These are phyloP conservation scores for Palythoa caribaeorum DNA, from an alignment of 92 coral and sea anemone genomes.

Conservation along the genomic window DNA sequence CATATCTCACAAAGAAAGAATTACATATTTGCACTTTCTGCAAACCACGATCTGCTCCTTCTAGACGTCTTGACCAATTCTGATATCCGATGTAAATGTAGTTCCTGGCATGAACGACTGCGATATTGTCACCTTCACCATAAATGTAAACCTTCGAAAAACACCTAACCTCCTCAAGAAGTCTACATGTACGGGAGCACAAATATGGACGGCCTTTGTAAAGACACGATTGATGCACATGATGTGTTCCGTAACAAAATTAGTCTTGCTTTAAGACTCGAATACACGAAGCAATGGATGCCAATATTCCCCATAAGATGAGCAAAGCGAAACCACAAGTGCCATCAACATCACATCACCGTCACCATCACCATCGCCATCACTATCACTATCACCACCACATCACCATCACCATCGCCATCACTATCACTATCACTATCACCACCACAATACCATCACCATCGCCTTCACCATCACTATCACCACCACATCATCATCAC, in stretches of 20 bases:
- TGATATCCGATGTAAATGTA: slow-evolving; percentile 36
- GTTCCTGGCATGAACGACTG: slow-evolving; percentile 37
- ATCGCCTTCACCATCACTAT: too few species aligned
- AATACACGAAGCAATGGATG: slow-evolving; percentile 28
- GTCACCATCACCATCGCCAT: too few species aligned
- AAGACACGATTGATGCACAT: slow-evolving; percentile 19
- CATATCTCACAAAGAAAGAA: slow-evolving; percentile 22
- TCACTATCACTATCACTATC: too few species aligned
- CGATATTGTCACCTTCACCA: slow-evolving; percentile 13
- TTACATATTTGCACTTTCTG: slow-evolving; percentile 30
- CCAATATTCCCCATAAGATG: slow-evolving; percentile 42
- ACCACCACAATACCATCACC: too few species aligned
- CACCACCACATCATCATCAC: too few species aligned
- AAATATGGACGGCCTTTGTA: slow-evolving; percentile 11
- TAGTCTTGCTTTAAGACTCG: neutral
- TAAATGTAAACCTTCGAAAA: neutral
- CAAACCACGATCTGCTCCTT: slow-evolving; percentile 52
- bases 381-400: too few species aligned
- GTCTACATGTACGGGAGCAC: slow-evolving; percentile 10
- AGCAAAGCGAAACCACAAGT: slow-evolving; percentile 44
- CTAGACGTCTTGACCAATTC: slow-evolving; percentile 48
- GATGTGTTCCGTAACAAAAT: neutral
- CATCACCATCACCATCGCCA: too few species aligned
- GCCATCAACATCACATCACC: too few species aligned
- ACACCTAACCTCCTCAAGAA: slow-evolving; percentile 22